Conservation (phyloP, 2,888 invertebrate species). For the Bellardia pandia region DNA sequence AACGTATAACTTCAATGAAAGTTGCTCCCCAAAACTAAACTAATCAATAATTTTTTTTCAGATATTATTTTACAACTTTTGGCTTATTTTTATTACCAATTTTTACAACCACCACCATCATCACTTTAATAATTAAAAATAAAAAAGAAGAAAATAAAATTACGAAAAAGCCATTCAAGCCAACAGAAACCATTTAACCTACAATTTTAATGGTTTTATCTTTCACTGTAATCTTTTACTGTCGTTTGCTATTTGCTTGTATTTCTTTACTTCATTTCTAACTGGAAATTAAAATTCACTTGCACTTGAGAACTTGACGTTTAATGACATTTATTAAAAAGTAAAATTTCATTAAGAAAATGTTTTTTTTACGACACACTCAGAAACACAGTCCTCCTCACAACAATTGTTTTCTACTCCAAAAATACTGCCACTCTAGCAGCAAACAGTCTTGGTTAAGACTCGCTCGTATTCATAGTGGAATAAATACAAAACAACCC, state of each 20-base stretch:
- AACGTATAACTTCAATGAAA: too few species aligned
- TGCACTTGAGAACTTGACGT: slow-evolving; percentile 68
- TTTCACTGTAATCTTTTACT: background rate
- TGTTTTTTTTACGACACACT: slow-evolving; percentile 47
- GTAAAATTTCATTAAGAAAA: slow-evolving; percentile 73
- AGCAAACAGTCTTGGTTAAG: background rate
- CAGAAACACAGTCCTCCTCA: background rate
- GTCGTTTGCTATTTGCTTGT: background rate
- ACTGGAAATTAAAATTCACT: slow-evolving; percentile 66
- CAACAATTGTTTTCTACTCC: background rate
- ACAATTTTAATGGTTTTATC: slow-evolving; percentile 52
- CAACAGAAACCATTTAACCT: slow-evolving; percentile 51
- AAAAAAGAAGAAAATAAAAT: slow-evolving; percentile 1
- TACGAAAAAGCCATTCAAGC: slow-evolving; percentile 36
- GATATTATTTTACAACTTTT: slow-evolving; percentile 26
- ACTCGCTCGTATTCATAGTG: too few species aligned
- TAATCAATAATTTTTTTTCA: background rate
- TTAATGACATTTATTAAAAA: slow-evolving; percentile 73
- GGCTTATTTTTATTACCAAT: slow-evolving; percentile 18
- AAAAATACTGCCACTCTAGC: slow-evolving; percentile 5
- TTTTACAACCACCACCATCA: slow-evolving; percentile 41
- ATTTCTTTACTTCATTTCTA: slow-evolving; percentile 1
- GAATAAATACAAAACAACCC: background rate
- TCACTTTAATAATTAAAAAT: slow-evolving; percentile 34
- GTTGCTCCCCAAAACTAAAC: background rate